A percentile compares a stretch with the other conserved stretches of the same genome.
Evolutionary conservation across 2,888 invertebrate species (phyloP).

Genomic region (Halictus quadricinctus): DNA sequence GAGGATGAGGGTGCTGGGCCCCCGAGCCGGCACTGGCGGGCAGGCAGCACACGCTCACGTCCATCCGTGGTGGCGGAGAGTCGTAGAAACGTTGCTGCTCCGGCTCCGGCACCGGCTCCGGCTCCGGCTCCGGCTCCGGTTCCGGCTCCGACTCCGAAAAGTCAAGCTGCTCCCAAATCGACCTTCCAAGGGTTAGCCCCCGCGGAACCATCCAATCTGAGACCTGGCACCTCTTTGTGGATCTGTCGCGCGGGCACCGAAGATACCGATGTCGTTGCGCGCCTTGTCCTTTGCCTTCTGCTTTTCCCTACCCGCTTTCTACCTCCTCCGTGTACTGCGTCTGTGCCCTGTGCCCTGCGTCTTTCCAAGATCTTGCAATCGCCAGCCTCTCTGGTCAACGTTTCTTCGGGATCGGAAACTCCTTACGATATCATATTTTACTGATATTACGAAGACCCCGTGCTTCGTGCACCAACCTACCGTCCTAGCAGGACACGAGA

Average conservation of each 20-base stretch:
- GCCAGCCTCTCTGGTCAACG: background rate
- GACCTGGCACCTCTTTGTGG: constrained; percentile 50
- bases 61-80: constrained; percentile 81
- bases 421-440: no score
- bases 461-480: background rate
- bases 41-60: constrained; percentile 81
- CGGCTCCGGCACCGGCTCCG: constrained; percentile 63
- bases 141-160: constrained; percentile 44
- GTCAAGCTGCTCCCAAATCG: constrained; percentile 77
- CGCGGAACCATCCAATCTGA: constrained; percentile 80
- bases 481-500: background rate
- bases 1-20: constrained; percentile 79
- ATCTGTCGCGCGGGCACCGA: background rate
- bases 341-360: background rate
- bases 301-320: no score
- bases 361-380: background rate
- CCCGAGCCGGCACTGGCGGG: constrained; percentile 80
- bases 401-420: background rate
- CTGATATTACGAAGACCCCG: background rate
- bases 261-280: background rate
- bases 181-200: constrained; percentile 76
- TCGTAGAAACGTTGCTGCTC: constrained; percentile 80
- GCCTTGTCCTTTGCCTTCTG: background rate
- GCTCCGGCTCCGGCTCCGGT: constrained; percentile 65
- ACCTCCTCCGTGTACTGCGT: background rate